A percentile compares a stretch with the other conserved stretches of the same genome.
Evolutionary conservation across 2,797 vertebrate species (phyloP).

Genomic region (Anguilla marmorata): DNA sequence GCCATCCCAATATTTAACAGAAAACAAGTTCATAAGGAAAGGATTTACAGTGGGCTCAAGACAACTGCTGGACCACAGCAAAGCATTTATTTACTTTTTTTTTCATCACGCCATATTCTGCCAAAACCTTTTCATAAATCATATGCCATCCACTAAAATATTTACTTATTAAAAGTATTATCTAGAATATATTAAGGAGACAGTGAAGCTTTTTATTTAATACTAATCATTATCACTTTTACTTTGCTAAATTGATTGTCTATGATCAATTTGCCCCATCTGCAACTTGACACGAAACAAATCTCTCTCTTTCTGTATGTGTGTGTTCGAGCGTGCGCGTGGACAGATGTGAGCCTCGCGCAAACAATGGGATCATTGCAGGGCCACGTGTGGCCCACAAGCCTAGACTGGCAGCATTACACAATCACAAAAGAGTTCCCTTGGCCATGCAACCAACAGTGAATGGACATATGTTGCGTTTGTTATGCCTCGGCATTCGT

Average conservation of each 20-base stretch:
- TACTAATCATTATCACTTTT: neutral
- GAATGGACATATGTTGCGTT: neutral
- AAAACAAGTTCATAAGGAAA: no score
- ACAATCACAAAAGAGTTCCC: constrained; percentile 6
- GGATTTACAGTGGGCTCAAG: no score
- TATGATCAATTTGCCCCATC: neutral
- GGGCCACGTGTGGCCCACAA: constrained; percentile 11
- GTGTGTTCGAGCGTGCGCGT: neutral
- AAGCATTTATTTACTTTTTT: no score
- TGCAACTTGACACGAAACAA: neutral
- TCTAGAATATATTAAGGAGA: no score
- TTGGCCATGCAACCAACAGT: neutral
- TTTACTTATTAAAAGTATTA: no score
- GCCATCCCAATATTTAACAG: no score
- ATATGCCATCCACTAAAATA: no score
- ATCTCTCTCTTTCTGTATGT: neutral
- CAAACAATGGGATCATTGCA: constrained; percentile 12
- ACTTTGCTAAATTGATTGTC: neutral
- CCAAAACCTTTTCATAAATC: no score
- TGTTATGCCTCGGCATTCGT: constrained; percentile 10
- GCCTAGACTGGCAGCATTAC: neutral
- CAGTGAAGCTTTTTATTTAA: neutral
- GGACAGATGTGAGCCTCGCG: neutral
- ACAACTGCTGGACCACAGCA: no score
- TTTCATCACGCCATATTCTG: no score